Evolutionary conservation across 1,140 invertebrate genomes (phyloP).

Genomic region (Dendrolimus kikuchii): DNA sequence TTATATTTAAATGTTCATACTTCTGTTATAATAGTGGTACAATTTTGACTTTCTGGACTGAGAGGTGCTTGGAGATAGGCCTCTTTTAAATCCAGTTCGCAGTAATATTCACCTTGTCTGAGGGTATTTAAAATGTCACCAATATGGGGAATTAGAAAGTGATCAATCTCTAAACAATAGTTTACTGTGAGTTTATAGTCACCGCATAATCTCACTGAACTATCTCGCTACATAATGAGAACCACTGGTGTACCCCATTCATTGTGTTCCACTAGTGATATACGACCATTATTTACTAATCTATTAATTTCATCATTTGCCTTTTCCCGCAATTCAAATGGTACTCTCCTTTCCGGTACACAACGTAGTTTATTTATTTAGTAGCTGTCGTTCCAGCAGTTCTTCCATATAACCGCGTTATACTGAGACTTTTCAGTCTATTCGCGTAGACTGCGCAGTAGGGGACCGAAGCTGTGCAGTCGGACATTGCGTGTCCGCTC

Average conservation of each 20-base stretch:
- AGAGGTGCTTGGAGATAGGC: conserved; percentile 6
- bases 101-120: conserved; percentile 8
- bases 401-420: too few relatives aligned
- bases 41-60: background rate
- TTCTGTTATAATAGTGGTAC: conserved; percentile 8
- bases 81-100: conserved; percentile 8
- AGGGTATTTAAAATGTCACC: conserved; percentile 5
- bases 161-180: conserved; percentile 7
- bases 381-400: too few relatives aligned
- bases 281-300: conserved; percentile 6
- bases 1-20: conserved; percentile 9
- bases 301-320: conserved; percentile 13
- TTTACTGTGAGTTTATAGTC: conserved; percentile 22
- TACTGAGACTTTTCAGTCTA: too few relatives aligned
- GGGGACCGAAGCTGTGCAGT: too few relatives aligned
- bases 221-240: conserved; percentile 12
- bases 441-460: too few relatives aligned
- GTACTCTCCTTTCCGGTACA: conserved; percentile 4
- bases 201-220: conserved; percentile 15
- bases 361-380: too few relatives aligned
- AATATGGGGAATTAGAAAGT: conserved; percentile 7
- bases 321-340: conserved; percentile 10
- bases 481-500: too few relatives aligned
- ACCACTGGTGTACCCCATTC: conserved; percentile 21
- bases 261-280: conserved; percentile 12